These are phyloP conservation scores for Riparia riparia DNA, from an alignment of 2,113 vertebrate genomes.

Conservation along the genomic window DNA sequence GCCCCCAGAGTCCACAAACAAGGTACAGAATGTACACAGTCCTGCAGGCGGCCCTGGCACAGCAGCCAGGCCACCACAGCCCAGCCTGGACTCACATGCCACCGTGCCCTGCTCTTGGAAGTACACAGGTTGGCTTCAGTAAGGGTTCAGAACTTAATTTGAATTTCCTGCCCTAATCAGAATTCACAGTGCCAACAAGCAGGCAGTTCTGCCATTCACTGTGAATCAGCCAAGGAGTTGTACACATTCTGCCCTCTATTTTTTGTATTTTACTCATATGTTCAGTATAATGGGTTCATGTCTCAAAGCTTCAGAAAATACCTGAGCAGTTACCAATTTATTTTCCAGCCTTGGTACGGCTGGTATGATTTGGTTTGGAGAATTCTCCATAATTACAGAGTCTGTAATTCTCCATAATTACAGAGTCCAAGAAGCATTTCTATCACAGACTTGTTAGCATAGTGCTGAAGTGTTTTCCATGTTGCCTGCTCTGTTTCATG, in stretches of 20 bases:
- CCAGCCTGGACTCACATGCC: not conserved
- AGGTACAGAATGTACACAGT: slow-evolving; percentile 71
- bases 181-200: not conserved
- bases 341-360: not conserved
- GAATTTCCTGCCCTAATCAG: not conserved
- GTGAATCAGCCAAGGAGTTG: not conserved
- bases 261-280: not conserved
- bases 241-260: not conserved
- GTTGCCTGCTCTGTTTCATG: accelerated
- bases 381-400: not conserved
- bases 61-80: not conserved
- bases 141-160: not conserved
- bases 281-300: not conserved
- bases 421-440: not conserved
- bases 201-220: not conserved
- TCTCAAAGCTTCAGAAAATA: not conserved
- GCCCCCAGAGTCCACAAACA: slow-evolving; percentile 87
- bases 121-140: not conserved
- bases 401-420: not conserved
- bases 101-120: not conserved
- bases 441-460: not conserved
- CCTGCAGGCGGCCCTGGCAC: not conserved
- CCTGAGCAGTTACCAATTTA: not conserved
- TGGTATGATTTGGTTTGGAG: not conserved
- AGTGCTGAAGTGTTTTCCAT: not conserved